Evolutionary conservation across 2,888 invertebrate genomes (phyloP).

Genomic region (Andrena minutula): DNA sequence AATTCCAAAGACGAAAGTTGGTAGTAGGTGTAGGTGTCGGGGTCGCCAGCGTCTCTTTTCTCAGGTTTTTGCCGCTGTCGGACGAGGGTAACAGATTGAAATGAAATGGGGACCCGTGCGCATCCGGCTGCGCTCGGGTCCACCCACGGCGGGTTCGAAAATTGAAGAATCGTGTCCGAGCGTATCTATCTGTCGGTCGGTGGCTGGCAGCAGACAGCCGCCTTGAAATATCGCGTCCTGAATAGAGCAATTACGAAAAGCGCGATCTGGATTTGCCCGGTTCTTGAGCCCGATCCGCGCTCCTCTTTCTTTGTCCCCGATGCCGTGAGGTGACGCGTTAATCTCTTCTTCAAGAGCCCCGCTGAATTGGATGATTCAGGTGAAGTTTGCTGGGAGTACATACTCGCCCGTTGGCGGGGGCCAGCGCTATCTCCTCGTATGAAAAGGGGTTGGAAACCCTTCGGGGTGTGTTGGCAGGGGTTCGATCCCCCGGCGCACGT

Average conservation of each 20-base stretch:
- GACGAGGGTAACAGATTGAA: neutral
- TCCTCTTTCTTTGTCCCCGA: slow-evolving; percentile 63
- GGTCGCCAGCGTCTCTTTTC: neutral
- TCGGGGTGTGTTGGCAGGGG: slow-evolving; percentile 68
- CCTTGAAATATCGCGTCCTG: slow-evolving; percentile 40
- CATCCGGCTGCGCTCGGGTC: neutral
- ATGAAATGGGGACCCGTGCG: neutral
- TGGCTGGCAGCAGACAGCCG: neutral
- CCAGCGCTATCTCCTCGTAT: slow-evolving; percentile 65
- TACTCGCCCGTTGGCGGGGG: slow-evolving; percentile 36
- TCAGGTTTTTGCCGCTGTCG: neutral
- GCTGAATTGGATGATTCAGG: slow-evolving; percentile 76
- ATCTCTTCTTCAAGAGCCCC: slow-evolving; percentile 68
- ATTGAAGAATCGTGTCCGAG: slow-evolving; percentile 2
- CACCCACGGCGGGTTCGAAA: neutral
- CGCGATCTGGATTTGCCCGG: slow-evolving; percentile 62
- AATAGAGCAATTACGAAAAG: slow-evolving; percentile 64
- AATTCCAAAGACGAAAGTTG: no score
- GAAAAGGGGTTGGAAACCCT: slow-evolving; percentile 77
- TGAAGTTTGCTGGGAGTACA: slow-evolving; percentile 68
- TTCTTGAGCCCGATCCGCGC: slow-evolving; percentile 45
- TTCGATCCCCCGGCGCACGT: slow-evolving; percentile 70
- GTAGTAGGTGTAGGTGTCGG: neutral
- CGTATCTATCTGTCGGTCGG: neutral
- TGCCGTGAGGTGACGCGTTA: slow-evolving; percentile 66